These are phyloP conservation scores for Grammomys dolichurus DNA, from an alignment of 2,113 vertebrate species.

Conservation along the genomic window DNA sequence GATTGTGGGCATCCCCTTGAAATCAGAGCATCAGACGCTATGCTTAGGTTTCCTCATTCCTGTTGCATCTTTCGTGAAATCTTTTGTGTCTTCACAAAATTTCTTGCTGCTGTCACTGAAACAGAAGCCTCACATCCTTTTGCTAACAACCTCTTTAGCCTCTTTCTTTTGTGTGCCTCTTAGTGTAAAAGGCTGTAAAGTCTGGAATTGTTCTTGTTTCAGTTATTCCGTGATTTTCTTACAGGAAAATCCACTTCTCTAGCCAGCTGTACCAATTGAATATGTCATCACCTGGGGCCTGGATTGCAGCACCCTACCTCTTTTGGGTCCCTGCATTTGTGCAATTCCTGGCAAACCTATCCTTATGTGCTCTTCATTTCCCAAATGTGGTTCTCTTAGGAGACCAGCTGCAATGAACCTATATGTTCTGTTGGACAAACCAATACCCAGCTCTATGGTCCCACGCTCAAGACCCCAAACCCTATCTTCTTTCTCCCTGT, in stretches of 20 bases:
- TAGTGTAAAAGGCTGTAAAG: neutral
- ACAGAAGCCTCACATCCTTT: neutral
- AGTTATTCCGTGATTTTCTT: neutral
- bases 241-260: neutral
- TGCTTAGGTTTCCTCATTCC: neutral
- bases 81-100: neutral
- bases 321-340: neutral
- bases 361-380: neutral
- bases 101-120: neutral
- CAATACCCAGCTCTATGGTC: neutral
- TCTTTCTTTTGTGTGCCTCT: neutral
- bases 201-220: neutral
- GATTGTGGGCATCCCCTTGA: neutral
- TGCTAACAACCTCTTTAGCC: neutral
- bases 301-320: neutral
- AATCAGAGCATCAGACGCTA: neutral
- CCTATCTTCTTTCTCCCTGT: neutral
- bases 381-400: neutral
- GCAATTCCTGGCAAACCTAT: neutral
- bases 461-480: neutral
- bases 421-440: conserved; percentile 34
- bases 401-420: conserved; percentile 7
- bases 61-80: neutral
- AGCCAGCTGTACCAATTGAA: neutral
- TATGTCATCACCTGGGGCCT: conserved; percentile 45